These are phyloP conservation scores for Triplophysa tibetana DNA, from an alignment of 2,113 vertebrate genomes.

Conservation along the genomic window DNA sequence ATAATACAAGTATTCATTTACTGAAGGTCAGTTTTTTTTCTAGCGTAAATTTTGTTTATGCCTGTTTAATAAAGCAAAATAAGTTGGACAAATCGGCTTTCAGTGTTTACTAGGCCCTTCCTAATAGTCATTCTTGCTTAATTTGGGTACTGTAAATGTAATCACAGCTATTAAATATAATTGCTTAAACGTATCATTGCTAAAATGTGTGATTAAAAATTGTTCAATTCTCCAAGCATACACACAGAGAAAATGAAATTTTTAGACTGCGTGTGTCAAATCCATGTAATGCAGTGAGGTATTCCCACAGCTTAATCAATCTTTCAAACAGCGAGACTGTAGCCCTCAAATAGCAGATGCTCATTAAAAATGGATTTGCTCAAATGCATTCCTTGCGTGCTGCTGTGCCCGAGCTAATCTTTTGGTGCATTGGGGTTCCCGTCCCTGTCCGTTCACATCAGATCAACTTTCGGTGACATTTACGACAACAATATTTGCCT, in stretches of 20 bases:
- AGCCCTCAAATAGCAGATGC: slow-evolving; percentile 39
- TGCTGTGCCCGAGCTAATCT: background rate
- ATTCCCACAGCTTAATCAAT: slow-evolving; percentile 41
- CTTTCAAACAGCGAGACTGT: slow-evolving; percentile 39
- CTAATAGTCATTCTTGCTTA: background rate
- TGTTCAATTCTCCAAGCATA: background rate
- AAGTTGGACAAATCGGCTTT: slow-evolving; percentile 26
- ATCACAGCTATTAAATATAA: background rate
- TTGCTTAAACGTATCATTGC: background rate
- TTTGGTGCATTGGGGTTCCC: slow-evolving; percentile 12
- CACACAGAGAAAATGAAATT: background rate
- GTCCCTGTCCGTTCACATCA: slow-evolving; percentile 13
- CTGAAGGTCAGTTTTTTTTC: slow-evolving; percentile 46
- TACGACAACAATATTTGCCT: background rate
- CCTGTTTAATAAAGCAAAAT: slow-evolving; percentile 57
- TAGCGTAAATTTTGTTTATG: slow-evolving; percentile 54
- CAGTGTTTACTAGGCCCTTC: slow-evolving; percentile 5
- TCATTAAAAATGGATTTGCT: slow-evolving; percentile 47
- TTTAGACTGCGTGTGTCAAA: background rate
- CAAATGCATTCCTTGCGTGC: slow-evolving; percentile 35
- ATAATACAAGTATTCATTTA: slow-evolving; percentile 50
- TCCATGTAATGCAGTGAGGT: background rate
- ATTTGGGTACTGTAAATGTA: background rate
- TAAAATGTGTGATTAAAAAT: background rate
- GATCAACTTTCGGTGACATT: slow-evolving; percentile 3